Evolutionary conservation across 2,797 vertebrate species (phyloP).

Genomic region (Gadopsis marmoratus): DNA sequence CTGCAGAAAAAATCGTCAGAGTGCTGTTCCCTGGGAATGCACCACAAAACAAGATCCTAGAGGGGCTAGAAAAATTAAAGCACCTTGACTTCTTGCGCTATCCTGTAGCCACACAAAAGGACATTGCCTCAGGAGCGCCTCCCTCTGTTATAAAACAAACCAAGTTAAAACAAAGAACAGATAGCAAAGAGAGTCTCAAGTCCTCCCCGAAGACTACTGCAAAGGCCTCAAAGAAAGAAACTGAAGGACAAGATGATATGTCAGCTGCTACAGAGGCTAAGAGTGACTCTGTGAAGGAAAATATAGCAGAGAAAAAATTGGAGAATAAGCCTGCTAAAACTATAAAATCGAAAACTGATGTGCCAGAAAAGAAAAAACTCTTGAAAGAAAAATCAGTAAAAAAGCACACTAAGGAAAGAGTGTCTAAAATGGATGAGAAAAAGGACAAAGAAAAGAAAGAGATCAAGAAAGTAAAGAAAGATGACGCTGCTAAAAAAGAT

Average conservation of each 20-base stretch:
- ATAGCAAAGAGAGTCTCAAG: constrained; percentile 98
- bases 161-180: constrained; percentile 96
- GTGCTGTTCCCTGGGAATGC: constrained; percentile 98
- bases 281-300: constrained; percentile 89
- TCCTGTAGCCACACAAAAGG: constrained; percentile 96
- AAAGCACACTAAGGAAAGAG: constrained; percentile 94
- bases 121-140: constrained; percentile 89
- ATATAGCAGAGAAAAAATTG: constrained; percentile 87
- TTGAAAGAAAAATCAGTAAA: constrained; percentile 93
- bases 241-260: constrained; percentile 87
- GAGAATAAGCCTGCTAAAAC: constrained; percentile 89
- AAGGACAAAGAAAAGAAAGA: constrained; percentile 99
- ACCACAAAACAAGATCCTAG: constrained; percentile 98
- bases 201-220: constrained; percentile 90
- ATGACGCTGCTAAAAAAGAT: constrained; percentile 91
- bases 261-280: constrained; percentile 86
- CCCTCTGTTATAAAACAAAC: constrained; percentile 91
- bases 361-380: constrained; percentile 94
- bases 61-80: constrained; percentile 96
- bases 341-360: constrained; percentile 88
- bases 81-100: constrained; percentile 97
- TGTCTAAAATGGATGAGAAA: constrained; percentile 95
- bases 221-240: constrained; percentile 90
- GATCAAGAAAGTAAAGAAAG: constrained; percentile 95
- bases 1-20: constrained; percentile 95